Percentiles rank a stretch among this genome's conserved stretches.
Evolutionary conservation across 2,888 invertebrate species (phyloP).

Genomic region (Trichogramma dendrolimi): DNA sequence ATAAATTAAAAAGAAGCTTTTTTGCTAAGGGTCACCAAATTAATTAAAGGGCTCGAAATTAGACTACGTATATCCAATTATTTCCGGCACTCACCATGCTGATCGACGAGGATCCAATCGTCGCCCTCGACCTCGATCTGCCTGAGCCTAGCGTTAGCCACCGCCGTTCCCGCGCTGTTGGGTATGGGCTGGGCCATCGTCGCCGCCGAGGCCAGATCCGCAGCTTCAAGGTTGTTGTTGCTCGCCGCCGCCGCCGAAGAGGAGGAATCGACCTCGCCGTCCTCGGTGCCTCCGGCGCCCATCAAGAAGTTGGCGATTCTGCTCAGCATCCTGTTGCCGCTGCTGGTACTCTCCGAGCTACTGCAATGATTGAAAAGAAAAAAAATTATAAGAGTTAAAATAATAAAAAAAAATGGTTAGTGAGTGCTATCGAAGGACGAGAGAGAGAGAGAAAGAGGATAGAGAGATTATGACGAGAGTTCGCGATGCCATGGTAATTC

Average conservation of each 20-base stretch:
- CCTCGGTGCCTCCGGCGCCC: slow-evolving; percentile 37
- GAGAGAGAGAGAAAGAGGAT: too few species aligned
- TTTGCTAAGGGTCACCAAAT: too few species aligned
- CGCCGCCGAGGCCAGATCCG: slow-evolving; percentile 1
- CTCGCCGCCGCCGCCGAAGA: neutral
- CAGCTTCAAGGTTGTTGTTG: neutral
- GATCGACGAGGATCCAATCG: slow-evolving; percentile 48
- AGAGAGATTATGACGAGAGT: too few species aligned
- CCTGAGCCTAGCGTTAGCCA: slow-evolving; percentile 40
- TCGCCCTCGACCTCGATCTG: slow-evolving; percentile 46
- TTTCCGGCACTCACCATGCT: slow-evolving; percentile 35
- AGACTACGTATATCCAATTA: too few species aligned
- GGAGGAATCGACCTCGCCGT: slow-evolving; percentile 13
- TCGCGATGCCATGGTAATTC: too few species aligned
- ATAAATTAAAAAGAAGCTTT: too few species aligned
- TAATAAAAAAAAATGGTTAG: too few species aligned
- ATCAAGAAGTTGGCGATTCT: slow-evolving; percentile 44
- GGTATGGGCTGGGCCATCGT: neutral
- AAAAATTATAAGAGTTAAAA: too few species aligned
- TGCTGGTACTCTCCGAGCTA: slow-evolving; percentile 20
- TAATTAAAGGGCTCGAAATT: too few species aligned
- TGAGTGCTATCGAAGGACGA: too few species aligned
- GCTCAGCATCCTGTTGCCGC: slow-evolving; percentile 40
- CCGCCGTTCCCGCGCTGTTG: slow-evolving; percentile 24
- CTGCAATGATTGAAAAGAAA: too few species aligned